phyloP scores from a whole-genome alignment of 2,888 invertebrate species.

The Sipha maydis region DNA sequence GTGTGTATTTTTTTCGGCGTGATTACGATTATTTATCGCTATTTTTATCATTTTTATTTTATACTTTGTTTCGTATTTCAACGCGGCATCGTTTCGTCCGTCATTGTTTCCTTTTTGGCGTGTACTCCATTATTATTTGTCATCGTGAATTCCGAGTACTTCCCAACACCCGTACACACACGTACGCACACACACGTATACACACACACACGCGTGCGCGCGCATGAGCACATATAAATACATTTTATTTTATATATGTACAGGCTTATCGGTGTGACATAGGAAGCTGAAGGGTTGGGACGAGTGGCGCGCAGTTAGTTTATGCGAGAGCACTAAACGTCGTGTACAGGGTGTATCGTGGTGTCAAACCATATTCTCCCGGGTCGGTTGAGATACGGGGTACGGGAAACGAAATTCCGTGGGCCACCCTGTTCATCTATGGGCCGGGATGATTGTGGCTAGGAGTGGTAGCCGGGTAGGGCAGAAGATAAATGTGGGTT shows the following conservation, averaged over 20 bases:
- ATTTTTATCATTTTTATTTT: conserved; percentile 11
- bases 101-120: conserved; percentile 23
- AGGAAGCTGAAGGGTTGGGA: no score
- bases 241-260: no score
- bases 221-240: neutral
- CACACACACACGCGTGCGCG: no score
- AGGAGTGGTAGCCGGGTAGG: neutral
- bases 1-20: neutral
- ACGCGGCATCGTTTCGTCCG: neutral
- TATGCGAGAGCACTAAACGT: neutral
- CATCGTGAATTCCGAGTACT: neutral
- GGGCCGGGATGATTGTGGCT: neutral
- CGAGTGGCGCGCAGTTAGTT: no score
- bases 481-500: conserved; percentile 16
- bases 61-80: neutral
- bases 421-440: neutral
- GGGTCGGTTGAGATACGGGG: neutral
- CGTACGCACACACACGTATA: neutral
- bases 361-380: no score
- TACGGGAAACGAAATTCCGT: neutral
- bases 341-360: neutral
- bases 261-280: neutral
- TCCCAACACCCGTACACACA: neutral
- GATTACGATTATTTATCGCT: conserved; percentile 23
- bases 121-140: conserved; percentile 32